Percentiles rank a stretch among this genome's conserved stretches.
Conservation (phyloP, 2,797 vertebrate species). For the Coracias cyanogaster region DNA sequence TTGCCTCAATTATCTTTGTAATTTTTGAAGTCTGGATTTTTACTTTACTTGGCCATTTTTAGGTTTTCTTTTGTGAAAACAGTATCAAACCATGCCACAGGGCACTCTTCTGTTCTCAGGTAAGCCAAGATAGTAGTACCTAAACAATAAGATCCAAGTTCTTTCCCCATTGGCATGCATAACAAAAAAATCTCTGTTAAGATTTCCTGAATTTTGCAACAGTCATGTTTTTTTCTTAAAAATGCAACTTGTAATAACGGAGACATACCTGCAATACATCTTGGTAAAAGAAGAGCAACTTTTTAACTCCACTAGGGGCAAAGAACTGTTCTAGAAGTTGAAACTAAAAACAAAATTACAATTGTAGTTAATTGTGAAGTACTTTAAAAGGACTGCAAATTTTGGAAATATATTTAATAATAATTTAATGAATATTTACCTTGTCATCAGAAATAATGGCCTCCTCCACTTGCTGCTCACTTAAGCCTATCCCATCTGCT, state of each 20-base stretch:
- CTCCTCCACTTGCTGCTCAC: conserved; percentile 82
- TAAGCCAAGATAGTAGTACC: not conserved
- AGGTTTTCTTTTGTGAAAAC: not conserved
- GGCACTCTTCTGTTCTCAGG: not conserved
- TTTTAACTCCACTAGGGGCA: conserved; percentile 79
- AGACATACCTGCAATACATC: conserved; percentile 74
- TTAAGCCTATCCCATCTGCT: conserved; percentile 72
- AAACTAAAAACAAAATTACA: conserved; percentile 75
- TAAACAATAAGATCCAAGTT: not conserved
- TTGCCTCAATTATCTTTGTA: not conserved
- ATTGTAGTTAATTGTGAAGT: not conserved
- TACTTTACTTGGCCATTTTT: not conserved
- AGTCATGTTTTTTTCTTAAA: not conserved
- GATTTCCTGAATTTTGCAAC: not conserved
- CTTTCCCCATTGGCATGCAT: not conserved
- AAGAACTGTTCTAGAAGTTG: conserved; percentile 84
- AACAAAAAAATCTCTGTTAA: not conserved
- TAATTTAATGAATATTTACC: conserved; percentile 65
- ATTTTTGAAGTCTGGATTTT: not conserved
- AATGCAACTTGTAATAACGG: not conserved
- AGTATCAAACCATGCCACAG: not conserved
- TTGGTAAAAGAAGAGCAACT: conserved; percentile 87
- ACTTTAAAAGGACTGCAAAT: not conserved
- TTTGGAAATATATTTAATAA: not conserved
- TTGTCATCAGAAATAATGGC: conserved; percentile 83